Evolutionary conservation across 2,113 vertebrate species (phyloP).

Genomic region (Oplegnathus fasciatus): DNA sequence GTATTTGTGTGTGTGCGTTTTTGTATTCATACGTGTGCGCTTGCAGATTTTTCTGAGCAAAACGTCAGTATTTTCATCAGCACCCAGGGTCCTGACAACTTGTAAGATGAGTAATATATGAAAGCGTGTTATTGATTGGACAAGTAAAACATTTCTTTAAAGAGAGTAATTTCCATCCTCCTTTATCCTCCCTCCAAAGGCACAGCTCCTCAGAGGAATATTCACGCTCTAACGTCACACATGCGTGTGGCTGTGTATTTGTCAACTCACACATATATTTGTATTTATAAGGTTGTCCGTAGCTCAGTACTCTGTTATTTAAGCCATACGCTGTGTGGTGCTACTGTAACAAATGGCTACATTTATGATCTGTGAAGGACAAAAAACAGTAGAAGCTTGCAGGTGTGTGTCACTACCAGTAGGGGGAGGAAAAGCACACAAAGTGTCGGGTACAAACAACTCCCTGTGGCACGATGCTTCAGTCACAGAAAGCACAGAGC

Average conservation of each 20-base stretch:
- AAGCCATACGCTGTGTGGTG: not conserved
- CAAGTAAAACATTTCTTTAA: not conserved
- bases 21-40: not conserved
- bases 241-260: not conserved
- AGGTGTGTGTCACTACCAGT: slow-evolving; percentile 28
- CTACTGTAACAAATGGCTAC: not conserved
- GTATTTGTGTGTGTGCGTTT: not conserved
- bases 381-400: not conserved
- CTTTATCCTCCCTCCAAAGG: not conserved
- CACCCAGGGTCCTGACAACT: too few relatives aligned
- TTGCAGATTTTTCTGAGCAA: not conserved
- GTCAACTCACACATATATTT: not conserved
- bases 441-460: not conserved
- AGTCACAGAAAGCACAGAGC: slow-evolving; percentile 8
- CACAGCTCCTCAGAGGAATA: not conserved
- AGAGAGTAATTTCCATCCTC: not conserved
- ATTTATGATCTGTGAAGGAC: slow-evolving; percentile 26
- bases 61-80: not conserved
- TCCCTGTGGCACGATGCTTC: not conserved
- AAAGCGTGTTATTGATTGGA: not conserved
- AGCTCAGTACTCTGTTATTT: not conserved
- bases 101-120: not conserved
- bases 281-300: not conserved
- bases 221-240: not conserved
- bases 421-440: slow-evolving; percentile 52